These are phyloP conservation scores for Erinaceus europaeus DNA, from an alignment of 2,113 vertebrate species.

Conservation along the genomic window DNA sequence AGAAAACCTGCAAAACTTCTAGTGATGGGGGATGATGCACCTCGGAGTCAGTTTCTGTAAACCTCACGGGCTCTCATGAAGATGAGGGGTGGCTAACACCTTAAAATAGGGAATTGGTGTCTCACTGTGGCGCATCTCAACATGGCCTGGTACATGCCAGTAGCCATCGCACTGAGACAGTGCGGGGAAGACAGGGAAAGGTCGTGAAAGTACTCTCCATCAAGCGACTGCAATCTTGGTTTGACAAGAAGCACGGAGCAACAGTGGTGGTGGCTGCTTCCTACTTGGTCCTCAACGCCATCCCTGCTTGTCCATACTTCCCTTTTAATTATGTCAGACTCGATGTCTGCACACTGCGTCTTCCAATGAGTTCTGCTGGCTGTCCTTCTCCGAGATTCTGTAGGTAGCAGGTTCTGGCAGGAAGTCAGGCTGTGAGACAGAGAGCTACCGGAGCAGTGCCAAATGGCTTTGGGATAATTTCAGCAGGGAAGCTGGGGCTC, in stretches of 20 bases:
- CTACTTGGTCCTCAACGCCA: not conserved
- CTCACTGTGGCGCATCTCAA: not conserved
- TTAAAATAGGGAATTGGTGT: too few relatives aligned
- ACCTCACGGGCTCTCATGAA: too few relatives aligned
- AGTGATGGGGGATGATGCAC: too few relatives aligned
- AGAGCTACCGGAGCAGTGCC: not conserved
- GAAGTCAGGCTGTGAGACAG: not conserved
- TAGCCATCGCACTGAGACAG: not conserved
- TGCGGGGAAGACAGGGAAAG: not conserved
- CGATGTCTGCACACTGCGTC: not conserved
- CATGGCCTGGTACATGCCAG: not conserved
- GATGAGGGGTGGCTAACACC: too few relatives aligned
- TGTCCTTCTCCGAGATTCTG: not conserved
- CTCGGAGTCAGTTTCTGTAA: not conserved
- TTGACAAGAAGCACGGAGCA: not conserved
- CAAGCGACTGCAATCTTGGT: not conserved
- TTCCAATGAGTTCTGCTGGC: not conserved
- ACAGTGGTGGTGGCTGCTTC: not conserved
- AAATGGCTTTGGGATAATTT: not conserved
- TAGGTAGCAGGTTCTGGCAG: not conserved
- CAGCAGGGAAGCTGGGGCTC: rapidly evolving
- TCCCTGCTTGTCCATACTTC: not conserved
- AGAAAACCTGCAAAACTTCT: too few relatives aligned
- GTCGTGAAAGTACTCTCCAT: not conserved
- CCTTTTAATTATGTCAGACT: not conserved